phyloP scores from a whole-genome alignment of 2,113 vertebrate species.

The Dromas ardeola region DNA sequence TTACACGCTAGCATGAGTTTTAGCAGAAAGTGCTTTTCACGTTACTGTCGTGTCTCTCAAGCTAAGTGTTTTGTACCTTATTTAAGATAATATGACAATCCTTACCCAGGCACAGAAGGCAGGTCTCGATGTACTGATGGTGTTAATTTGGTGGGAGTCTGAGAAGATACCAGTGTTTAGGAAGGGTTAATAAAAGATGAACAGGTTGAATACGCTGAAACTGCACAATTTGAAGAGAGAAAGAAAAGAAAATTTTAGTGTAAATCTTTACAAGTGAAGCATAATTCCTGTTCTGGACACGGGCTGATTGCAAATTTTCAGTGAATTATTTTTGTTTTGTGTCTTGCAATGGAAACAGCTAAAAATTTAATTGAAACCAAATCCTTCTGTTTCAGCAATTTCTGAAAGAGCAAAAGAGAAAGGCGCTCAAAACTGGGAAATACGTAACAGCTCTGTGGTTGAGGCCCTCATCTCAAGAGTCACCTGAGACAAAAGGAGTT shows the following conservation, averaged over 20 bases:
- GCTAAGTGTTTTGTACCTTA: not conserved
- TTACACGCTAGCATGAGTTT: not conserved
- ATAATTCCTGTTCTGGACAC: not conserved
- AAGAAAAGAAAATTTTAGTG: not conserved
- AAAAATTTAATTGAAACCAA: slow-evolving; percentile 4
- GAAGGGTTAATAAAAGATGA: not conserved
- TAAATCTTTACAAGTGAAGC: not conserved
- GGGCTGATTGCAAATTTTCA: not conserved
- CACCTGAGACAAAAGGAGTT: not conserved
- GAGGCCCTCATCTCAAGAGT: not conserved
- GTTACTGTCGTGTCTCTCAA: not conserved
- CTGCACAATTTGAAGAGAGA: not conserved
- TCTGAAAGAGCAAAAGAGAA: not conserved
- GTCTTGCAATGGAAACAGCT: slow-evolving; percentile 33
- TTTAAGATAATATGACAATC: not conserved
- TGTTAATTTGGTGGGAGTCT: not conserved
- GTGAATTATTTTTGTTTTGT: not conserved
- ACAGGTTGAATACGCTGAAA: not conserved
- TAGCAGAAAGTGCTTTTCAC: not conserved
- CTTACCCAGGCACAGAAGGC: not conserved
- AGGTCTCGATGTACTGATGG: not conserved
- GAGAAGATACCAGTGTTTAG: not conserved
- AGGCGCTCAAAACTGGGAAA: not conserved
- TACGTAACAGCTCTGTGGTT: not conserved
- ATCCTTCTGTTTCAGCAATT: not conserved